Conservation (phyloP, 2,113 vertebrate genomes). For the Phylloscopus whistleri region DNA sequence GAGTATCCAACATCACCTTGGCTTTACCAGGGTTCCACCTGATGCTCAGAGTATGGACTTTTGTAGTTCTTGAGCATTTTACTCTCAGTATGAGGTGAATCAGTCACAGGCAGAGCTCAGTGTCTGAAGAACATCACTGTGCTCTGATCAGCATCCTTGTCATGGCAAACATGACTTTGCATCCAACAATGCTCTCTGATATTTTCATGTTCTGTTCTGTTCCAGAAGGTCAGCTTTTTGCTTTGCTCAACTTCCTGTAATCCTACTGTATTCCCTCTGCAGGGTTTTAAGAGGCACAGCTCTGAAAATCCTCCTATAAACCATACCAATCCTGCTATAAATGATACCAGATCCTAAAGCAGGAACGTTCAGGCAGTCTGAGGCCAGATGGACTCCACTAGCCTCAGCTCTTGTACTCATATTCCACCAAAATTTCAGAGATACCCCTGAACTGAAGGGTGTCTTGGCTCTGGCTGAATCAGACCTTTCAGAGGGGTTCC, state of each 20-base stretch:
- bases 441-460: neutral
- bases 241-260: neutral
- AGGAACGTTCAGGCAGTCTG: neutral
- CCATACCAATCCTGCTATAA: neutral
- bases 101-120: neutral
- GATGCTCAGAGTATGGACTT: neutral
- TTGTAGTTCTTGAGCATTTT: neutral
- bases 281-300: neutral
- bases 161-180: conserved; percentile 21
- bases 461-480: neutral
- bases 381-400: conserved; percentile 27
- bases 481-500: neutral
- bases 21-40: neutral
- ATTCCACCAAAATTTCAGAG: neutral
- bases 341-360: neutral
- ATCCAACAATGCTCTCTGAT: neutral
- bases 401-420: neutral
- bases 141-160: neutral
- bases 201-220: neutral
- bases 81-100: neutral
- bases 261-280: neutral
- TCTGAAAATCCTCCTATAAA: conserved; percentile 8
- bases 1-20: neutral
- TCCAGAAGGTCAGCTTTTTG: neutral
- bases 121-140: neutral